A percentile compares a stretch with the other conserved stretches of the same genome.
Evolutionary conservation across 2,888 invertebrate species (phyloP).

Genomic region (Tiphia femorata): DNA sequence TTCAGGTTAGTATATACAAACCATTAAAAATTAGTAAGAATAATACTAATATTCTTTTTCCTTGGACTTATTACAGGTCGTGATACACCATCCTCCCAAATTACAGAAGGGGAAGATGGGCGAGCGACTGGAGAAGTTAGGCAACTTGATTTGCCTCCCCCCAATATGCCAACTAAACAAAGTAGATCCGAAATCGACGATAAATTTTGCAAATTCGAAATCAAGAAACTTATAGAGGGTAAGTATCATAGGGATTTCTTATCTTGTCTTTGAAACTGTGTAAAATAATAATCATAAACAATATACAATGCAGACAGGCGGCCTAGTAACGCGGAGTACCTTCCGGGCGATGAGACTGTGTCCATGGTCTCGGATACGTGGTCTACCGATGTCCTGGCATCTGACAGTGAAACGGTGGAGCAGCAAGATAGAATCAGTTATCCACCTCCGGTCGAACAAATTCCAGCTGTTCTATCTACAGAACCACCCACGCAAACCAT

Average conservation of each 20-base stretch:
- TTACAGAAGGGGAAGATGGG: constrained; percentile 81
- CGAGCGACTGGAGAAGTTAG: constrained; percentile 66
- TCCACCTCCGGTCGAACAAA: constrained; percentile 46
- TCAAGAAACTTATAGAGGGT: constrained; percentile 78
- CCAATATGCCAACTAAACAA: constrained; percentile 76
- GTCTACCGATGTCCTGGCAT: constrained; percentile 98
- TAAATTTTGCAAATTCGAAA: constrained; percentile 98
- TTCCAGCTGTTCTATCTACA: constrained; percentile 38
- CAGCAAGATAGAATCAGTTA: constrained; percentile 74
- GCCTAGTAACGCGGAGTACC: no score
- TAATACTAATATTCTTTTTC: background rate
- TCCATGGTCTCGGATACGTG: constrained; percentile 98
- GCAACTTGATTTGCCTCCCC: constrained; percentile 64
- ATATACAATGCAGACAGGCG: constrained; percentile 4
- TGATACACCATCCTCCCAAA: constrained; percentile 96
- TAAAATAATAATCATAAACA: background rate
- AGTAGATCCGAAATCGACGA: constrained; percentile 96
- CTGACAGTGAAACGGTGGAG: constrained; percentile 95
- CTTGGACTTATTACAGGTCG: no score
- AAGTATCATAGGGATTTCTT: no score
- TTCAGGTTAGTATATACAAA: constrained; percentile 72
- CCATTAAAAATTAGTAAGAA: background rate
- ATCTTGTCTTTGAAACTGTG: background rate
- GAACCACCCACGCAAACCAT: constrained; percentile 70
- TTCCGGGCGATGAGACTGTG: constrained; percentile 95